Base-by-base conservation (phyloP, 2,797 vertebrate species). In the Alfaro cultratus region DNA sequence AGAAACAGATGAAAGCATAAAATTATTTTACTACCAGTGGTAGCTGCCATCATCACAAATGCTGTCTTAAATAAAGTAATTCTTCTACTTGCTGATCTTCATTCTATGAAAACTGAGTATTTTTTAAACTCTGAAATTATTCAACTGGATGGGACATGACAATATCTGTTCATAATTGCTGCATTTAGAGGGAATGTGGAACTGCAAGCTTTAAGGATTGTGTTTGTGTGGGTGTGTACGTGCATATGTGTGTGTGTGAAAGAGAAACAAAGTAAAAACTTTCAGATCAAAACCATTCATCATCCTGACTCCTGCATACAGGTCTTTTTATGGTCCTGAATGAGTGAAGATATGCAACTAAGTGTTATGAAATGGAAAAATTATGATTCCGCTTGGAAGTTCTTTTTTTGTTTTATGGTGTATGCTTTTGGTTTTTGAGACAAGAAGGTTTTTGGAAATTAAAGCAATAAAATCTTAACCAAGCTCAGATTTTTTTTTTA, bases 401-500 rank as follows among this genome's bases (percentile, higher is more conserved):
- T 53, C 9, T 41, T 39, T 41, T 41, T 64, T 70, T 83, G 81
- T 62, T 47, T 78, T 83, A n/a, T 80, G 86, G 80, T 85, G 51
- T 53, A 26, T 53, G 21, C 49, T 51, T 51, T 23, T 51, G 49
- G 21, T 85, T 84, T 90, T 86, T 83, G 82, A 86, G 70, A 86
- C 78, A 83, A 87, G 82, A 90, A 91, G 93, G 85, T 92, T 89
- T 94, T 94, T 95, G 94, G 93, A 95, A 94, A 92, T 94, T 90
- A 95, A 95, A 96, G 95, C 96, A 96, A 96, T 96, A 96, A 95
- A 93, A 92, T 86, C 76, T 45, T 88, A 91, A 89, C 93, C 87
- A 89, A 91, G 91, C 84, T 80, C 73, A 57, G 62, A 77, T 62
- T 76, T 77, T 80, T 88, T 76, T 92, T 57, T 78, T n/a, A 55